These are phyloP conservation scores for Morone chrysops DNA, from an alignment of 2,113 vertebrate genomes.

Conservation along the genomic window DNA sequence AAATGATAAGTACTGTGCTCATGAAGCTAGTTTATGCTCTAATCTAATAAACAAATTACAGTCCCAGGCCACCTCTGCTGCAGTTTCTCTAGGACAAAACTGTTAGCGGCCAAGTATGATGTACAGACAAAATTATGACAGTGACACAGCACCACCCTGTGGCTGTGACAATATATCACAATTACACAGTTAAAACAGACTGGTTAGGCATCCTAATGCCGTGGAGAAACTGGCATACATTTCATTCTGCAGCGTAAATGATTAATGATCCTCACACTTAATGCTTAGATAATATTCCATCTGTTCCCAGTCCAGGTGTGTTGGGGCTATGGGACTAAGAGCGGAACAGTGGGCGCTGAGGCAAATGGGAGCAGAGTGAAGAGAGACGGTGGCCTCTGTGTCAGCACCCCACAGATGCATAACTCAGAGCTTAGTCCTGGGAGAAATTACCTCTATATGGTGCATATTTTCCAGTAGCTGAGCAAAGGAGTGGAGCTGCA, in stretches of 20 bases:
- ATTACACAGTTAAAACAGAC: constrained; percentile 20
- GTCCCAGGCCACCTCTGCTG: constrained; percentile 15
- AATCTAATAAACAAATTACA: constrained; percentile 58
- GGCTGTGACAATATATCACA: constrained; percentile 44
- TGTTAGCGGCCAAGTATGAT: background rate
- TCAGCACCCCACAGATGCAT: background rate
- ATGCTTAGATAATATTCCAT: constrained; percentile 12
- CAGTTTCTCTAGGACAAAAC: constrained; percentile 10
- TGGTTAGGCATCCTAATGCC: background rate
- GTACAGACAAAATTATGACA: background rate
- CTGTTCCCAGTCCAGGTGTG: background rate
- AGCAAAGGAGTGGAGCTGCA: constrained; percentile 87
- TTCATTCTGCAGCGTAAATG: constrained; percentile 24
- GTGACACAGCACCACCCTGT: constrained; percentile 75
- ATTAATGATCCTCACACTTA: constrained; percentile 1
- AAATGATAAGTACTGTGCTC: constrained; percentile 27
- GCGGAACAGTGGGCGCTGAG: background rate
- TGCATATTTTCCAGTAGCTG: constrained; percentile 91
- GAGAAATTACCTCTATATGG: constrained; percentile 86
- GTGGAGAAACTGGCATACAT: background rate
- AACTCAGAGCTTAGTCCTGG: background rate
- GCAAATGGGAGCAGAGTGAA: background rate
- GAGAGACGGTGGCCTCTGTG: background rate
- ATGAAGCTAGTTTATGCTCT: constrained; percentile 45
- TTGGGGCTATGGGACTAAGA: background rate